A percentile compares a stretch with the other conserved stretches of the same genome.
phyloP scores from a whole-genome alignment of 2,113 vertebrate species.

The Eleginops maclovinus region DNA sequence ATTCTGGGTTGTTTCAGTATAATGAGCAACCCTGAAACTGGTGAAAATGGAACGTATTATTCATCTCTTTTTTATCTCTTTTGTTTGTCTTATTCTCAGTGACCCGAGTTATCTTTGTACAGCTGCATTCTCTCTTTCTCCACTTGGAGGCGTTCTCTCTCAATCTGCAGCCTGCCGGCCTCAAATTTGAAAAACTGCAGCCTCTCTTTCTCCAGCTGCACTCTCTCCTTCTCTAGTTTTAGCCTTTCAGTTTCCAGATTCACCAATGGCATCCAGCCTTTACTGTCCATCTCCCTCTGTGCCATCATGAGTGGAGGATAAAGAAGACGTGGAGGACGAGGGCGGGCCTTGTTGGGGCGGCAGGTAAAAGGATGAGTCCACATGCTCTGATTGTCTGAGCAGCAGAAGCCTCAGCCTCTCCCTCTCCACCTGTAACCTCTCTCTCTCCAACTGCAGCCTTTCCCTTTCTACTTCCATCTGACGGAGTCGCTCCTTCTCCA shows the following conservation, averaged over 20 bases:
- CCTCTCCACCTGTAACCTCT: conserved; percentile 90
- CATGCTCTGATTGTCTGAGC: conserved; percentile 84
- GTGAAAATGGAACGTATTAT: neutral
- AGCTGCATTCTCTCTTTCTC: conserved; percentile 94
- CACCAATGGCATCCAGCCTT: conserved; percentile 79
- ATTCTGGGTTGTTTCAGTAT: conserved; percentile 8
- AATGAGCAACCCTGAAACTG: neutral
- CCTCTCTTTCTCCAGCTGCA: conserved; percentile 93
- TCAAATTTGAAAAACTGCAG: conserved; percentile 95
- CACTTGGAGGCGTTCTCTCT: conserved; percentile 93
- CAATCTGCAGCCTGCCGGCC: conserved; percentile 92
- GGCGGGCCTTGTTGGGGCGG: conserved; percentile 71
- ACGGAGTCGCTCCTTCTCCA: conserved; percentile 90
- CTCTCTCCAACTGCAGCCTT: conserved; percentile 90
- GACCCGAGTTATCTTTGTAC: conserved; percentile 85
- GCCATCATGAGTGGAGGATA: conserved; percentile 41
- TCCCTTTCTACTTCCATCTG: conserved; percentile 89
- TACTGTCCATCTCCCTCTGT: conserved; percentile 46
- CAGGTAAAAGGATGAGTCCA: conserved; percentile 53
- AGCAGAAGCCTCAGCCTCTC: conserved; percentile 87
- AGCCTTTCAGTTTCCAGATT: conserved; percentile 91
- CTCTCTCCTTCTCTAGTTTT: conserved; percentile 92
- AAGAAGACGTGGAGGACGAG: conserved; percentile 62
- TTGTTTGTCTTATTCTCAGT: conserved; percentile 20
- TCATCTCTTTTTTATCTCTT: neutral